phyloP scores from a whole-genome alignment of 1,140 invertebrate species.

The Lethrus apterus region DNA sequence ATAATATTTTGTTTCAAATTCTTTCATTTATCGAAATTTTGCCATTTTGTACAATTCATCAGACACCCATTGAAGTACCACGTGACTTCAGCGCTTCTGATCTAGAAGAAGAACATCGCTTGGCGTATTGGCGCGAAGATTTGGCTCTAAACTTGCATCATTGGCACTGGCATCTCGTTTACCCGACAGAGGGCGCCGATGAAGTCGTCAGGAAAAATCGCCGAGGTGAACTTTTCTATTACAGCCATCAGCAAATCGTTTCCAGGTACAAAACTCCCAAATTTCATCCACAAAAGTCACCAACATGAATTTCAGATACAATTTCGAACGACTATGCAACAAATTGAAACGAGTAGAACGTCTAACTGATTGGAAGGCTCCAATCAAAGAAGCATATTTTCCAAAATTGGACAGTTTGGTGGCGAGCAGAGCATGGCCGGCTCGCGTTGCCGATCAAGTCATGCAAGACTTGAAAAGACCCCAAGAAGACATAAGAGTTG shows the following conservation, averaged over 20 bases:
- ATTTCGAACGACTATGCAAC: constrained; percentile 58
- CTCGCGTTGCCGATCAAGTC: constrained; percentile 50
- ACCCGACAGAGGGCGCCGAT: constrained; percentile 54
- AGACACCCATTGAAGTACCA: constrained; percentile 58
- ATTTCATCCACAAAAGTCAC: neutral
- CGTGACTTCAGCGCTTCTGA: constrained; percentile 65
- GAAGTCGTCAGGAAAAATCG: constrained; percentile 57
- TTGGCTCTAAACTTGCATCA: constrained; percentile 67
- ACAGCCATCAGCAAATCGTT: constrained; percentile 67
- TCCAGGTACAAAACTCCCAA: constrained; percentile 40
- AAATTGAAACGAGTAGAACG: constrained; percentile 48
- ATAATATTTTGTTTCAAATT: neutral
- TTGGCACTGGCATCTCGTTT: constrained; percentile 78
- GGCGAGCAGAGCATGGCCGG: constrained; percentile 54
- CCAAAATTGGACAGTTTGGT: constrained; percentile 61
- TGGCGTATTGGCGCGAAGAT: constrained; percentile 69
- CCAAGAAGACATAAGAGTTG: constrained; percentile 56
- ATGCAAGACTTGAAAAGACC: constrained; percentile 59
- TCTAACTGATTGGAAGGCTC: constrained; percentile 52
- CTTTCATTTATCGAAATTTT: neutral
- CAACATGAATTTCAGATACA: constrained; percentile 50
- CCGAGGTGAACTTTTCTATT: constrained; percentile 66
- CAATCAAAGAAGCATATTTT: constrained; percentile 61
- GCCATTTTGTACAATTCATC: constrained; percentile 2
- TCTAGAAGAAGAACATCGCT: constrained; percentile 62